phyloP scores from a whole-genome alignment of 2,113 vertebrate genomes.

The Pogonocichla stellata region DNA sequence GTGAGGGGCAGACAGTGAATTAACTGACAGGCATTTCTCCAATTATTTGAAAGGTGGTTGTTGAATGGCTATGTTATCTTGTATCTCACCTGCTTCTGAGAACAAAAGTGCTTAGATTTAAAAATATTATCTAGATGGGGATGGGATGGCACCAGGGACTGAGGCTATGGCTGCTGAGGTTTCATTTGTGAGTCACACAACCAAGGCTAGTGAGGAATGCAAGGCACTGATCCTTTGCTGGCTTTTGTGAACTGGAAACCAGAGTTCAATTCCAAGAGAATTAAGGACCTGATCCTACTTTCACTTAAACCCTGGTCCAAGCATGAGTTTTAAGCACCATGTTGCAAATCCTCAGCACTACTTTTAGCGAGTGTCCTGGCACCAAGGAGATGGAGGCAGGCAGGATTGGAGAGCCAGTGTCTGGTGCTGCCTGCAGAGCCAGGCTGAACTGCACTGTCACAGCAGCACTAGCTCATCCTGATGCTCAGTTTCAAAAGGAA shows the following conservation, averaged over 20 bases:
- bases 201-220: background rate
- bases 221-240: background rate
- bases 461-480: background rate
- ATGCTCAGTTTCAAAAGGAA: background rate
- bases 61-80: constrained; percentile 14
- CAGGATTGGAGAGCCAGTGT: background rate
- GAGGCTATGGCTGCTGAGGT: background rate
- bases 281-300: background rate
- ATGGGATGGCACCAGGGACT: background rate
- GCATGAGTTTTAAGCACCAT: background rate
- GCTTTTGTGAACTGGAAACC: background rate
- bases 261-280: background rate
- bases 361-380: background rate
- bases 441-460: background rate
- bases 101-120: background rate
- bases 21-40: constrained; percentile 55
- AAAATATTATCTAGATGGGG: background rate
- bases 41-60: constrained; percentile 25
- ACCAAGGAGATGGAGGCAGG: fast-evolving
- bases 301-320: background rate
- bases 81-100: constrained; percentile 32
- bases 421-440: background rate
- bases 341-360: background rate
- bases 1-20: constrained; percentile 11
- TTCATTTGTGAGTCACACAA: background rate